phyloP scores from a whole-genome alignment of 2,113 vertebrate genomes.

The Cynoglossus semilaevis region DNA sequence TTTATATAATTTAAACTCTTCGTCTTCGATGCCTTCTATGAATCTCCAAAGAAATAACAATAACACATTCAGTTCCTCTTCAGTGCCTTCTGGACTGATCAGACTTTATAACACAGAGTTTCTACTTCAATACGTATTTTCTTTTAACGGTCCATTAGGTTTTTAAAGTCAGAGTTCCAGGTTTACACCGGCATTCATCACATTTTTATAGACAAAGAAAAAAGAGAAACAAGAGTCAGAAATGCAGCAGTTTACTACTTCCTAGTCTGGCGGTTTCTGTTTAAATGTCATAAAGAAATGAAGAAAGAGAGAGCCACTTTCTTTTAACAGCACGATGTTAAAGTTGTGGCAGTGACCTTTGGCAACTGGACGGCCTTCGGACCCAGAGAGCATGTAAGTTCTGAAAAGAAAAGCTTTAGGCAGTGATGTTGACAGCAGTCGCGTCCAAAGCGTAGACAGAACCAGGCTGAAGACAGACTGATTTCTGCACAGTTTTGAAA shows the following conservation, averaged over 20 bases:
- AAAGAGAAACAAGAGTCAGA: neutral
- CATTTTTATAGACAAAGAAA: neutral
- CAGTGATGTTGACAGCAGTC: too few species aligned
- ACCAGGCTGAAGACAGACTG: too few species aligned
- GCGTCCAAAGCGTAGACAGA: too few species aligned
- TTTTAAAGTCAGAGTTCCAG: slow-evolving; percentile 11
- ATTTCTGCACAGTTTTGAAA: too few species aligned
- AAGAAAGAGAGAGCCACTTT: slow-evolving; percentile 1
- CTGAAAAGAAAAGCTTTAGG: too few species aligned
- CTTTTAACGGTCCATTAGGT: slow-evolving; percentile 5
- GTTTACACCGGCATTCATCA: slow-evolving; percentile 12
- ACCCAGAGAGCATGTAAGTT: too few species aligned
- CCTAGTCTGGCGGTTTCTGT: slow-evolving; percentile 6
- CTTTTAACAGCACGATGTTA: neutral
- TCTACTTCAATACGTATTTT: slow-evolving; percentile 5
- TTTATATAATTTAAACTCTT: too few species aligned
- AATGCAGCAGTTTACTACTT: neutral
- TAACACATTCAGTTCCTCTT: neutral
- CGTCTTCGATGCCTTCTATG: too few species aligned
- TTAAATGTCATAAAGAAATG: slow-evolving; percentile 12
- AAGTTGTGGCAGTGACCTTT: slow-evolving; percentile 1
- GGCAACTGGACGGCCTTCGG: neutral
- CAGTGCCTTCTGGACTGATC: neutral
- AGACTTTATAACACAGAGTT: neutral
- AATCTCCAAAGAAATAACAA: too few species aligned